These are phyloP conservation scores for Tromatobia lineatoria DNA, from an alignment of 2,888 invertebrate genomes.

Conservation along the genomic window DNA sequence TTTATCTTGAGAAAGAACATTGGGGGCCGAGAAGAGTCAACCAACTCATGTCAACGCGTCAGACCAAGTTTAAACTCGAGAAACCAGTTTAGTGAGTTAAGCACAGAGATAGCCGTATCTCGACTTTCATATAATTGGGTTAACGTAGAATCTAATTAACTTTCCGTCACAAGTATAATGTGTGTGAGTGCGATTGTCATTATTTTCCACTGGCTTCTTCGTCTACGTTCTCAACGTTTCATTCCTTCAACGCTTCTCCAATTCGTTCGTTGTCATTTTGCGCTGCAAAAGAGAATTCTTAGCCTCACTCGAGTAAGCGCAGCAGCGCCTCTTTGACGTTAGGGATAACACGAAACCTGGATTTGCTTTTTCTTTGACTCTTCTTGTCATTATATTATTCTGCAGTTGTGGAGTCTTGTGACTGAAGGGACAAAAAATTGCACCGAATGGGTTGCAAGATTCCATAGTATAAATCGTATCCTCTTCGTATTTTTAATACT, in stretches of 20 bases:
- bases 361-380: background rate
- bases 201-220: background rate
- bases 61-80: too few relatives aligned
- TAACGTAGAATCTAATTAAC: background rate
- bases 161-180: background rate
- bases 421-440: background rate
- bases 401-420: background rate
- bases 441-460: background rate
- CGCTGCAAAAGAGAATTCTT: slow-evolving; percentile 9
- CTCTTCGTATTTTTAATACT: too few relatives aligned
- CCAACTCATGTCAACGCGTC: too few relatives aligned
- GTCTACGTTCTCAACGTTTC: slow-evolving; percentile 17
- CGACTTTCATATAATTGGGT: background rate
- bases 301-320: slow-evolving; percentile 37
- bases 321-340: slow-evolving; percentile 3
- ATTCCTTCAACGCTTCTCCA: background rate
- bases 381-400: background rate
- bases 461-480: background rate
- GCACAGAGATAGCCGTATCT: too few relatives aligned
- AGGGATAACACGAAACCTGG: background rate
- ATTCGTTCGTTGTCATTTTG: slow-evolving; percentile 27
- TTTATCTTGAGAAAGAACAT: too few relatives aligned
- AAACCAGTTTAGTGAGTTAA: too few relatives aligned
- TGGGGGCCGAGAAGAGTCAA: too few relatives aligned
- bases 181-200: background rate